A percentile compares a stretch with the other conserved stretches of the same genome.
Evolutionary conservation across 2,113 vertebrate genomes (phyloP).

Genomic region (Alces alces): DNA sequence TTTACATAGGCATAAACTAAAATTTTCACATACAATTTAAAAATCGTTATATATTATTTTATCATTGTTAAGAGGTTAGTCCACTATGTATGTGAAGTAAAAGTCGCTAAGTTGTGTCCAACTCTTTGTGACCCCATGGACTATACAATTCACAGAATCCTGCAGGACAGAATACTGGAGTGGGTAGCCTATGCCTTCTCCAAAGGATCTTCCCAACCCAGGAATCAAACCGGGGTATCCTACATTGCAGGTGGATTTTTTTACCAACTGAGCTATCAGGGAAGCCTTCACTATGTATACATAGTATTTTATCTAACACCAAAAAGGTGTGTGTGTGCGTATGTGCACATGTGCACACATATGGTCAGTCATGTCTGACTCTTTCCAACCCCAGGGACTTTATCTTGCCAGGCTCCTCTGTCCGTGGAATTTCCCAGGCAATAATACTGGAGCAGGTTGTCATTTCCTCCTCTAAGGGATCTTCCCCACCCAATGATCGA

Average conservation of each 20-base stretch:
- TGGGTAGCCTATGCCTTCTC: background rate
- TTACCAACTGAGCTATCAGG: background rate
- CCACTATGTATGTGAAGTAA: background rate
- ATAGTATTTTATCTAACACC: background rate
- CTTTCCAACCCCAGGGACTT: background rate
- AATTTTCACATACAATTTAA: background rate
- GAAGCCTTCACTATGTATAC: background rate
- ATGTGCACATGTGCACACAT: fast-evolving
- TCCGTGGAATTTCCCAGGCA: background rate
- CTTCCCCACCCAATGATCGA: background rate
- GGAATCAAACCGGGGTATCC: background rate
- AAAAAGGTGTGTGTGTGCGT: background rate
- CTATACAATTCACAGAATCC: background rate
- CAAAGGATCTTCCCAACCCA: background rate
- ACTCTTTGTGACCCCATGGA: background rate
- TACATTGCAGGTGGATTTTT: background rate
- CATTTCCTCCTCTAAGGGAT: background rate
- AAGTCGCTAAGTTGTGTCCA: background rate
- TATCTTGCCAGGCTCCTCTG: background rate
- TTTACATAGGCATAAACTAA: background rate
- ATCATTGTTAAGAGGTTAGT: background rate
- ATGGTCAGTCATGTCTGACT: background rate
- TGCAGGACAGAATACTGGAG: background rate
- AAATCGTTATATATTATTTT: background rate
- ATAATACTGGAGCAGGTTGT: background rate